Base-by-base conservation (phyloP, 2,888 invertebrate genomes). In the Vannuccia rotundouncinata region DNA sequence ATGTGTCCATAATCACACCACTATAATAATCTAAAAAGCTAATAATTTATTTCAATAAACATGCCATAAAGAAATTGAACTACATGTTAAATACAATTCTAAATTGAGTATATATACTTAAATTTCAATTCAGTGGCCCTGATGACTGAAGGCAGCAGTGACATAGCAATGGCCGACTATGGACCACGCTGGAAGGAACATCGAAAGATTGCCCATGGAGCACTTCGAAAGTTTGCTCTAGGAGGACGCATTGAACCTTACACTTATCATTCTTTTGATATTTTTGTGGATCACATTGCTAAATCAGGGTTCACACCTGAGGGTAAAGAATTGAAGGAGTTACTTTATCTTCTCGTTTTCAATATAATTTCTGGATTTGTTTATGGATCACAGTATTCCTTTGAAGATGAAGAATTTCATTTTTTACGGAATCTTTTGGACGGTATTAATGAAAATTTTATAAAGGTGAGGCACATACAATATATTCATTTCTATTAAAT, bases 181-280 rank as follows among this genome's bases (percentile, higher is more conserved):
- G 66, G 66, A 66, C 66, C 66, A 2, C 66, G 66, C 2, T 66
- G 66, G 66, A 66, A 66, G 66, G 66, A 66, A 22, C 66, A 66
- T 5, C 5, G 66, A 66, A 66, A 66, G 66, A 66, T 66, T 66
- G 66, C 25, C 25, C 66, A 66, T 22, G 22, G 10, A 2, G 66
- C 66, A 5, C 66, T 66, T 5, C 66, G 66, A 22, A 66, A 22
- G 66, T 66, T 66, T 22, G 66, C 66, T 13, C 66, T 66, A 2
- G 66, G 66, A 17, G 22, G 66, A 13, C 66, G 66, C 5, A 66
- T 66, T 66, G 66, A 66, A 5, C 66, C 66, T 22, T 66, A 66
- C 66, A 22, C 25, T 2, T 27, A 22, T 5, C 66, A 66, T 27
- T 66, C 66, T 22, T 66, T 66, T 27, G 25, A 27, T 2, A 27